Percentiles rank a stretch among this genome's conserved stretches.
phyloP scores from a whole-genome alignment of 2,113 vertebrate species.

The Myotis yumanensis region DNA sequence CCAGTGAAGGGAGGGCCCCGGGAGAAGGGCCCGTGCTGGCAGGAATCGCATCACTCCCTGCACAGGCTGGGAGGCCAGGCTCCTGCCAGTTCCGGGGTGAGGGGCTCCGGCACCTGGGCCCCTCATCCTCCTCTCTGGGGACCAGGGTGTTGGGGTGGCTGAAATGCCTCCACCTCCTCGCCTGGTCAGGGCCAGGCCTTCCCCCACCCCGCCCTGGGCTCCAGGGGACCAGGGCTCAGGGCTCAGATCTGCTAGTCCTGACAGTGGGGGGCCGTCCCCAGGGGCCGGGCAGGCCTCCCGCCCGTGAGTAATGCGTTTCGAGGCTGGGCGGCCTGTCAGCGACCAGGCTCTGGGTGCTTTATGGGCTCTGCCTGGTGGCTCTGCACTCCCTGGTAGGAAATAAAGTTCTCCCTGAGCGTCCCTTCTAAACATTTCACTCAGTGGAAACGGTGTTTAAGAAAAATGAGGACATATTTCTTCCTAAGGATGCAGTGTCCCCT shows the following conservation, averaged over 20 bases:
- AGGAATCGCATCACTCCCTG: constrained; percentile 81
- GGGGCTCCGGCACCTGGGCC: constrained; percentile 9
- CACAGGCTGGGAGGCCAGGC: constrained; percentile 84
- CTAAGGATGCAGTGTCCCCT: constrained; percentile 91
- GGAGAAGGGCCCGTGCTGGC: constrained; percentile 75
- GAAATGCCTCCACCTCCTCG: not conserved
- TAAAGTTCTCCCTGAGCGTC: constrained; percentile 98
- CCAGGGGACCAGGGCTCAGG: not conserved
- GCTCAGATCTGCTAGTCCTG: not conserved
- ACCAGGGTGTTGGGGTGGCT: not conserved
- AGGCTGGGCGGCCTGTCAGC: constrained; percentile 92
- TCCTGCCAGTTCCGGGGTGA: constrained; percentile 69
- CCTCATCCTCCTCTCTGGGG: not conserved
- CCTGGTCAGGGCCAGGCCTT: not conserved
- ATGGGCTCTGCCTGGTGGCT: constrained; percentile 96
- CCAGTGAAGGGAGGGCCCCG: constrained; percentile 82
- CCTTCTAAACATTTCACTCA: constrained; percentile 99
- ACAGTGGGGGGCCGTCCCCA: not conserved
- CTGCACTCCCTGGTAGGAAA: constrained; percentile 99
- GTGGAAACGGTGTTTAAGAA: constrained; percentile 97
- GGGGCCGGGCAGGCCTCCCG: constrained; percentile 65
- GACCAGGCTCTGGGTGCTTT: constrained; percentile 90
- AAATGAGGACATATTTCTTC: constrained; percentile 96
- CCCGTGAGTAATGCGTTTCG: constrained; percentile 92
- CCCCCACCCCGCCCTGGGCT: not conserved